These are phyloP conservation scores for Rhinogobio ventralis DNA, from an alignment of 2,797 vertebrate genomes.

Conservation along the genomic window DNA sequence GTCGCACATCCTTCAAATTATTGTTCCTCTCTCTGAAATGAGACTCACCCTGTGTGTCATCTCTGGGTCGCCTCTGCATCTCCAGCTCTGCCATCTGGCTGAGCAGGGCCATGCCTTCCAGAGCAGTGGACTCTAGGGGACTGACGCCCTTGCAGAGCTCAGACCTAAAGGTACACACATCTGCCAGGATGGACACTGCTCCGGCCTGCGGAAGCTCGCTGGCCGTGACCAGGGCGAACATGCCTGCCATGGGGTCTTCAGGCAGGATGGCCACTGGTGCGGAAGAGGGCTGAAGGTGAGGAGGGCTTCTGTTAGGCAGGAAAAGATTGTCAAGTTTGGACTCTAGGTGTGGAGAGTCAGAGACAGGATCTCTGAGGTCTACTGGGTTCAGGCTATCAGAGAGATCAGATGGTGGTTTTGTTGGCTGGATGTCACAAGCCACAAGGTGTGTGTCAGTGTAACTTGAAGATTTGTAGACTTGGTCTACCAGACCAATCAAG, in stretches of 20 bases:
- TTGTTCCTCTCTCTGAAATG: neutral
- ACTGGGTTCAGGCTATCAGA: constrained; percentile 11
- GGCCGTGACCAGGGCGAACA: constrained; percentile 89
- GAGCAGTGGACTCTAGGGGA: constrained; percentile 83
- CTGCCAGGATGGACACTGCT: constrained; percentile 65
- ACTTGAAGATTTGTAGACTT: constrained; percentile 55
- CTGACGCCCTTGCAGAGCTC: constrained; percentile 69
- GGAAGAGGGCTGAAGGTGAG: constrained; percentile 60
- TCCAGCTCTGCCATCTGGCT: constrained; percentile 92
- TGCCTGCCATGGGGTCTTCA: constrained; percentile 93
- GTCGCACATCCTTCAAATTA: constrained; percentile 33
- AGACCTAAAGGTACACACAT: constrained; percentile 55
- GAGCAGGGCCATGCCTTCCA: constrained; percentile 93
- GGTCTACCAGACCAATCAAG: constrained; percentile 62
- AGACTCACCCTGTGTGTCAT: constrained; percentile 73
- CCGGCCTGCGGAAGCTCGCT: constrained; percentile 88
- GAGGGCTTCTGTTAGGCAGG: constrained; percentile 64
- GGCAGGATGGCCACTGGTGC: constrained; percentile 64
- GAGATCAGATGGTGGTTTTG: constrained; percentile 6
- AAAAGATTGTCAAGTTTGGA: constrained; percentile 48
- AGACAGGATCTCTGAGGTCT: constrained; percentile 65
- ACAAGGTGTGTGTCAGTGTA: constrained; percentile 42
- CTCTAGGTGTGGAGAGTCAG: constrained; percentile 45
- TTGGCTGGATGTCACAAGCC: constrained; percentile 40
- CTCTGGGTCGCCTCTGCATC: constrained; percentile 81